Evolutionary conservation across 2,797 vertebrate genomes (phyloP).

Genomic region (Myripristis murdjan): DNA sequence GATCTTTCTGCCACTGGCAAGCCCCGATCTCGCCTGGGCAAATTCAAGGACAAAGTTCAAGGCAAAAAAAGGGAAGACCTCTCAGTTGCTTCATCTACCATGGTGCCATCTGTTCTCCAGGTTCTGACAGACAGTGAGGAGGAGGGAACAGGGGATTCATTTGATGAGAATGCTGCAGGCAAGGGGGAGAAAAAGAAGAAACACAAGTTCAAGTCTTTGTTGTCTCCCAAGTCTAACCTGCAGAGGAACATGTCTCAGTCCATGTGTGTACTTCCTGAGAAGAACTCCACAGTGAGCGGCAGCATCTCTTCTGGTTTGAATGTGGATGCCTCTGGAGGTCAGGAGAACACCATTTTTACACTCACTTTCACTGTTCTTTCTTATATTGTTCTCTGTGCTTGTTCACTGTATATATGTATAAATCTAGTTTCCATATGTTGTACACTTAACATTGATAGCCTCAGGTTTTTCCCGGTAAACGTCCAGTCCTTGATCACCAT

Average conservation of each 20-base stretch:
- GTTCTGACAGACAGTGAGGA: constrained; percentile 91
- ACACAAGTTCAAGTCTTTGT: constrained; percentile 90
- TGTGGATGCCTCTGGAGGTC: constrained; percentile 82
- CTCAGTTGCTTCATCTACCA: constrained; percentile 81
- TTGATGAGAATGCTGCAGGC: constrained; percentile 30
- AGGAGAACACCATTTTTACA: constrained; percentile 2
- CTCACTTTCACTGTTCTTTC: not conserved
- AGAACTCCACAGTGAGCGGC: constrained; percentile 75
- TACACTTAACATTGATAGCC: too few relatives aligned
- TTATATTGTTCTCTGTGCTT: not conserved
- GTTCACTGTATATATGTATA: not conserved
- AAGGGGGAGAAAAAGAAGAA: constrained; percentile 87
- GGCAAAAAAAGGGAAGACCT: constrained; percentile 89
- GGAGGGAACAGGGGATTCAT: constrained; percentile 73
- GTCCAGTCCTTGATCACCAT: too few relatives aligned
- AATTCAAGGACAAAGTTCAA: constrained; percentile 95
- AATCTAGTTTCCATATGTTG: too few relatives aligned
- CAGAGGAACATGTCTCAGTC: constrained; percentile 94
- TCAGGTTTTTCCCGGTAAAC: too few relatives aligned
- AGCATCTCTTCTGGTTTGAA: constrained; percentile 85
- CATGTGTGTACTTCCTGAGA: constrained; percentile 88
- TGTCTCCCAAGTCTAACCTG: constrained; percentile 90
- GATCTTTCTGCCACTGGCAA: constrained; percentile 93
- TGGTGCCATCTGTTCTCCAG: constrained; percentile 83
- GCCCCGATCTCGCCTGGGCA: constrained; percentile 91